Percentiles rank a stretch among this genome's conserved stretches.
Conservation (phyloP, 2,113 vertebrate genomes). For the Pterocles gutturalis region DNA sequence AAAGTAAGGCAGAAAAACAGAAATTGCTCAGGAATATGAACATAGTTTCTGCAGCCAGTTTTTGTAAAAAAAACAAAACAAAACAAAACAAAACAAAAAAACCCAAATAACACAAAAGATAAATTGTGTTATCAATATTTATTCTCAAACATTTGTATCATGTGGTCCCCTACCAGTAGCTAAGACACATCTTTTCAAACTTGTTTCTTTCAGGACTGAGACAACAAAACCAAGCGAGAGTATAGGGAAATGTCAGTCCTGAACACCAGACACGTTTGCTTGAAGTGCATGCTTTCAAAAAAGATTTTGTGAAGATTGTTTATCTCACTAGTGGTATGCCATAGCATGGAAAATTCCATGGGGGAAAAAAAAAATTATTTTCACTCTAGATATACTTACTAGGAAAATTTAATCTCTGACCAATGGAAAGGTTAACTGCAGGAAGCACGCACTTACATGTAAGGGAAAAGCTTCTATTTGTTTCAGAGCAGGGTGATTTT, state of each 20-base stretch:
- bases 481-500: constrained; percentile 1
- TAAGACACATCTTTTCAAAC: neutral
- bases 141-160: neutral
- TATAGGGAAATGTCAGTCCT: neutral
- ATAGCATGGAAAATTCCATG: neutral
- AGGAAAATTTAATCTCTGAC: neutral
- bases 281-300: neutral
- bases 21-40: neutral
- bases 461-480: neutral
- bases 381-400: neutral
- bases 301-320: neutral
- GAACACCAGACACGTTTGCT: neutral
- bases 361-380: neutral
- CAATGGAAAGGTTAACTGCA: neutral
- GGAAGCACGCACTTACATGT: neutral
- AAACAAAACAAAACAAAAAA: no score
- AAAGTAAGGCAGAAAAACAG: neutral
- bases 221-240: neutral
- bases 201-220: neutral
- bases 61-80: neutral
- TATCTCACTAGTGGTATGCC: neutral
- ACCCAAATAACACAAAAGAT: neutral
- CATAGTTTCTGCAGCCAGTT: neutral
- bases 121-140: neutral
- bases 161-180: neutral